Percentiles rank a stretch among this genome's conserved stretches.
Conservation (phyloP, 2,113 vertebrate genomes). For the Ciconia stormi region DNA sequence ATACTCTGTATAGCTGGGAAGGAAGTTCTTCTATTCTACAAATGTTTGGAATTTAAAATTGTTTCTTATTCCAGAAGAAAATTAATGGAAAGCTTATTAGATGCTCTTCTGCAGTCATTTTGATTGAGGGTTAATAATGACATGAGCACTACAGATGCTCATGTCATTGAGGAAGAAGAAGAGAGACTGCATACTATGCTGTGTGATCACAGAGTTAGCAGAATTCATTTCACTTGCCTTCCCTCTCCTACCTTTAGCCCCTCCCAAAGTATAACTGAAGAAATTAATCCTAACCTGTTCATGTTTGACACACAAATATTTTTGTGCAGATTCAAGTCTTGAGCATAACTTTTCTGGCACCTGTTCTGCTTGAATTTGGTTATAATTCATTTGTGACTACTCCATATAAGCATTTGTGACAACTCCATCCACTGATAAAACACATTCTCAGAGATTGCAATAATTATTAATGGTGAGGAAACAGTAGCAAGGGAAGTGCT, state of each 20-base stretch:
- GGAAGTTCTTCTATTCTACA: neutral
- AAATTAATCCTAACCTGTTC: neutral
- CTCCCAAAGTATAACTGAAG: neutral
- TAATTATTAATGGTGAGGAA: neutral
- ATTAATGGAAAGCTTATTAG: neutral
- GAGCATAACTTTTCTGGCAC: neutral
- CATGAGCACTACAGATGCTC: neutral
- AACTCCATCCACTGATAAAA: neutral
- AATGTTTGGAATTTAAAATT: neutral
- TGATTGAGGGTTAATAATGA: neutral
- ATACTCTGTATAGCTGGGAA: neutral
- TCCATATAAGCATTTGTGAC: neutral
- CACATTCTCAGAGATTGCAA: neutral
- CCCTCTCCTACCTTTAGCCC: neutral
- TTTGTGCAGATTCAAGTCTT: neutral
- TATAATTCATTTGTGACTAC: neutral
- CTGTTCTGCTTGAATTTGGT: neutral
- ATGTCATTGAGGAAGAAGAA: neutral
- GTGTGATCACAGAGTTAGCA: neutral
- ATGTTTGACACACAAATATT: neutral
- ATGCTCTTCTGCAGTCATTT: neutral
- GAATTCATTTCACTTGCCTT: neutral
- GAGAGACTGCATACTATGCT: neutral
- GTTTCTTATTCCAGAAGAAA: neutral
- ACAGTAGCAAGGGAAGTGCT: neutral